A percentile compares a stretch with the other conserved stretches of the same genome.
Evolutionary conservation across 2,888 invertebrate genomes (phyloP).

Genomic region (Clepsis dumicolana): DNA sequence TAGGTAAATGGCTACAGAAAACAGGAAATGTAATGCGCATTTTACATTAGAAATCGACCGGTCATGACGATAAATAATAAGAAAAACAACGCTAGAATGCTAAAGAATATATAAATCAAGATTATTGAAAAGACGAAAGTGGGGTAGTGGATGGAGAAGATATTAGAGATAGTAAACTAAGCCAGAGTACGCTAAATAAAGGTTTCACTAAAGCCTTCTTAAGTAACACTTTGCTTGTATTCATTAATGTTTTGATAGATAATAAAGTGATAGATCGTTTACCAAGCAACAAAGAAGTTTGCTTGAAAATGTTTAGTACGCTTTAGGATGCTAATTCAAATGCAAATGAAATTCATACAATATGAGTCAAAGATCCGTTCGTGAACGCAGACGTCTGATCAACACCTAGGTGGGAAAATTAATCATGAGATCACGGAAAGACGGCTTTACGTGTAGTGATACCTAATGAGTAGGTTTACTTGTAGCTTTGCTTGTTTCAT

Average conservation of each 20-base stretch:
- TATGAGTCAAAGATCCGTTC: slow-evolving; percentile 18
- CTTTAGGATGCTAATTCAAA: slow-evolving; percentile 34
- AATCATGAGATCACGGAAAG: slow-evolving; percentile 17
- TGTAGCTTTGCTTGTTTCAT: not conserved
- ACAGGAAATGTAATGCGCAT: not conserved
- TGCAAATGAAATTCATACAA: slow-evolving; percentile 27
- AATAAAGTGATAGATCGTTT: not conserved
- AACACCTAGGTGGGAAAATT: slow-evolving; percentile 11
- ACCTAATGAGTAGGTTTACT: not conserved
- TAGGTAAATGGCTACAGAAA: not conserved
- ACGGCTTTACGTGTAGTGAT: not conserved
- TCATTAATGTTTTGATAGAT: not conserved
- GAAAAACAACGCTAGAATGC: not conserved
- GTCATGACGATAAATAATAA: not conserved
- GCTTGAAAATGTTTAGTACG: slow-evolving; percentile 15
- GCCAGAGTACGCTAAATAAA: no score
- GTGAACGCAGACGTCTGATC: slow-evolving; percentile 7
- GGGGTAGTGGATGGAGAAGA: no score
- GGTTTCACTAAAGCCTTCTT: no score
- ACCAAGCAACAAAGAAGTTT: not conserved
- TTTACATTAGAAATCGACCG: not conserved
- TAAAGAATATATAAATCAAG: not conserved
- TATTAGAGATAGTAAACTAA: no score
- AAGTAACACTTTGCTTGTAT: no score
- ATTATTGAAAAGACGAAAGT: not conserved